These are phyloP conservation scores for Octonoba sinensis DNA, from an alignment of 2,888 invertebrate species.

Conservation along the genomic window DNA sequence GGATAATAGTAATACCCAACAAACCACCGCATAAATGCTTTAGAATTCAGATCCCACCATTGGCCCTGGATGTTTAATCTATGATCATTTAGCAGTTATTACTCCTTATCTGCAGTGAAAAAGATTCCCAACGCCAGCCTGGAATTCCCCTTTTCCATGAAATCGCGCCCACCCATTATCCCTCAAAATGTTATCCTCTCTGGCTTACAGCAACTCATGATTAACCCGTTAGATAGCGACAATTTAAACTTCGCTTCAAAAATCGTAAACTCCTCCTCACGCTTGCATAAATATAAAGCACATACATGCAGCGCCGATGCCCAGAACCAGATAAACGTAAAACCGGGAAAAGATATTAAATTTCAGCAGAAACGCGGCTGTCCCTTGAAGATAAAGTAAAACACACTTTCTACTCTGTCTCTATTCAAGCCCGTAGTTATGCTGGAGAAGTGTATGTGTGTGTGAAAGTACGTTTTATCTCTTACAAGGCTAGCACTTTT, in stretches of 20 bases:
- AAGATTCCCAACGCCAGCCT: too few species aligned
- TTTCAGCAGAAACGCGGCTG: conserved; percentile 26
- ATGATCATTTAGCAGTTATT: too few species aligned
- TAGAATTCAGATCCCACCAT: too few species aligned
- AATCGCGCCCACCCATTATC: too few species aligned
- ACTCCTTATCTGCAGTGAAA: too few species aligned
- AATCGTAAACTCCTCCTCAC: conserved; percentile 19
- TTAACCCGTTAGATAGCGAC: conserved; percentile 35
- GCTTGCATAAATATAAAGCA: background rate
- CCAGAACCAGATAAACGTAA: conserved; percentile 36
- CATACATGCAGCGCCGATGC: conserved; percentile 20
- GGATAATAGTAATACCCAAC: too few species aligned
- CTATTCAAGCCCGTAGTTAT: conserved; percentile 14
- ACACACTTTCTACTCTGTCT: conserved; percentile 14
- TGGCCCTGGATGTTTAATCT: too few species aligned
- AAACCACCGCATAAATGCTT: too few species aligned
- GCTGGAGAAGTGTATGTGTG: background rate
- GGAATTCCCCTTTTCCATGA: too few species aligned
- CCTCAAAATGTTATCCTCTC: too few species aligned
- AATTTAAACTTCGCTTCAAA: conserved; percentile 25
- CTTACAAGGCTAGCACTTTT: conserved; percentile 6
- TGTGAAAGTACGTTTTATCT: conserved; percentile 23
- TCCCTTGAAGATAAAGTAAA: conserved; percentile 20
- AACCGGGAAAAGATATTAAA: conserved; percentile 33
- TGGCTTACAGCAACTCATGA: conserved; percentile 10